phyloP scores from a whole-genome alignment of 2,888 invertebrate genomes.

The Acrocyrtus sp. region DNA sequence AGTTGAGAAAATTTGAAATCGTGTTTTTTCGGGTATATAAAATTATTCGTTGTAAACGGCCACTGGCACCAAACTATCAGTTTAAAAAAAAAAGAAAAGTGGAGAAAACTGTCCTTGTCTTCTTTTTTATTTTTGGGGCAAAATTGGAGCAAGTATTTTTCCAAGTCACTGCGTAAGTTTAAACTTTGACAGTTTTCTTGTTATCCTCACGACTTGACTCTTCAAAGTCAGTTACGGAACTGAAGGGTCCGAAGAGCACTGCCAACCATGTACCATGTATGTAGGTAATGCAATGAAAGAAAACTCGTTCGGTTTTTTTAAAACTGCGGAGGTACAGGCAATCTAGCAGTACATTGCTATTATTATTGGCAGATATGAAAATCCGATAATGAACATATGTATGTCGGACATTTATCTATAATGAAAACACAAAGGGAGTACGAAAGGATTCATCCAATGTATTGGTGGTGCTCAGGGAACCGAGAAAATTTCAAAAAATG shows the following conservation, averaged over 20 bases:
- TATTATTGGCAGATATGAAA: slow-evolving; percentile 28
- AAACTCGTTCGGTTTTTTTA: slow-evolving; percentile 2
- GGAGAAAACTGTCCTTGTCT: not conserved
- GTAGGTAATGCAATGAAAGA: slow-evolving; percentile 1
- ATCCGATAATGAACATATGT: slow-evolving; percentile 25
- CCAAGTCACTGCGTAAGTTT: slow-evolving; percentile 23
- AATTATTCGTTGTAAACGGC: slow-evolving; percentile 1
- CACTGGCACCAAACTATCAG: not conserved
- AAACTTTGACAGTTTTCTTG: slow-evolving; percentile 23
- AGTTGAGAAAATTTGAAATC: no score
- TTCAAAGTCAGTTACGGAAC: slow-evolving; percentile 41
- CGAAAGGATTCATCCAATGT: no score
- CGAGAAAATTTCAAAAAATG: slow-evolving; percentile 28
- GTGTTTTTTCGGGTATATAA: not conserved
- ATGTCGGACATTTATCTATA: slow-evolving; percentile 38
- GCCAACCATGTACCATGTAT: slow-evolving; percentile 13
- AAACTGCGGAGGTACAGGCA: no score
- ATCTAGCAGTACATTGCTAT: slow-evolving; percentile 15
- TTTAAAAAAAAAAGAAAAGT: not conserved
- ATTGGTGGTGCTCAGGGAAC: slow-evolving; percentile 10
- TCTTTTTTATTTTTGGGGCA: slow-evolving; percentile 13
- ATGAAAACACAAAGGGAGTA: no score
- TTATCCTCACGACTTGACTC: slow-evolving; percentile 17
- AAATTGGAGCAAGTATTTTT: slow-evolving; percentile 20
- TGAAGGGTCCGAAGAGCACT: slow-evolving; percentile 19